A percentile compares a stretch with the other conserved stretches of the same genome.
Conservation (phyloP, 2,113 vertebrate species). For the Mionectes macconnelli region DNA sequence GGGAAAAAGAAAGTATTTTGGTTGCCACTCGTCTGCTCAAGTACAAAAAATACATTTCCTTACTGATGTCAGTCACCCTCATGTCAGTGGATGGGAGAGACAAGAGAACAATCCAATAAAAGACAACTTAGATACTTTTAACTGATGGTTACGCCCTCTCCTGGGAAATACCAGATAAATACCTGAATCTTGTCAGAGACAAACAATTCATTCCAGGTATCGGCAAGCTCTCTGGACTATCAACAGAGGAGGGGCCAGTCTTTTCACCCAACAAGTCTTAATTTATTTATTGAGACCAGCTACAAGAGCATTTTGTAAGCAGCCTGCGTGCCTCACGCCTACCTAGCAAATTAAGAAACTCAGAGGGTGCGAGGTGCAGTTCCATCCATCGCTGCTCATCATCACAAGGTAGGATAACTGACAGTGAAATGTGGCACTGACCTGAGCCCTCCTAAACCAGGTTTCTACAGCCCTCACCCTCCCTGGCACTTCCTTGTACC, state of each 20-base stretch:
- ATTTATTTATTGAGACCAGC: not conserved
- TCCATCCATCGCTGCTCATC: accelerated
- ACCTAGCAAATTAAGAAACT: not conserved
- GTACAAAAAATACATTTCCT: not conserved
- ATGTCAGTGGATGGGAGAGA: not conserved
- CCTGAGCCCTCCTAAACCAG: not conserved
- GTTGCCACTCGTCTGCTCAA: not conserved
- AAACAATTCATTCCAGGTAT: not conserved
- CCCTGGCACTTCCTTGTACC: not conserved
- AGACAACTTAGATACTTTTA: not conserved
- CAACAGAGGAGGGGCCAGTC: not conserved
- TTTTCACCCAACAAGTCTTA: not conserved
- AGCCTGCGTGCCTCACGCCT: accelerated
- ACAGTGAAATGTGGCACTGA: accelerated
- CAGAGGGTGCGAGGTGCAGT: not conserved
- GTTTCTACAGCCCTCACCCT: not conserved
- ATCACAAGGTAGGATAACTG: accelerated
- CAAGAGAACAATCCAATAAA: not conserved
- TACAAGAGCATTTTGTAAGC: not conserved
- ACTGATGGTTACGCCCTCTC: not conserved
- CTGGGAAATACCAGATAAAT: not conserved
- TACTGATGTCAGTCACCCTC: not conserved
- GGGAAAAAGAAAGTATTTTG: not conserved
- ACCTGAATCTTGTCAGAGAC: not conserved
- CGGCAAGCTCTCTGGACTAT: not conserved